Conservation (phyloP, 2,888 invertebrate species). For the Petrolisthes cinctipes region DNA sequence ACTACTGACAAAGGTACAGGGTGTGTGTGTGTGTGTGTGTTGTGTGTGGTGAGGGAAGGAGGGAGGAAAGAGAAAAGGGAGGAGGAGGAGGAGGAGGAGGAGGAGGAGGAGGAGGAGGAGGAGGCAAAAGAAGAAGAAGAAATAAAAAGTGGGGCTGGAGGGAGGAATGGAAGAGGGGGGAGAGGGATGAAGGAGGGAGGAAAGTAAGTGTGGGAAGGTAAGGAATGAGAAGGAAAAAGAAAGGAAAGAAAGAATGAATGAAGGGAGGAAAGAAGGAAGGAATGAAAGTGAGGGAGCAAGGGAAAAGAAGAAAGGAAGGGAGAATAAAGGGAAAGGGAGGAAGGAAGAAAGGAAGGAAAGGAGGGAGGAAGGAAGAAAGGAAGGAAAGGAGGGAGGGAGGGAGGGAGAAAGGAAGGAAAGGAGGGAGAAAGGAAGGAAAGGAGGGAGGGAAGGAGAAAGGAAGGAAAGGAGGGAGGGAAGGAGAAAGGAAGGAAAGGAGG, state of each 20-base stretch:
- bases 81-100: neutral
- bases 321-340: neutral
- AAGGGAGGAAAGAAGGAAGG: neutral
- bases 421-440: neutral
- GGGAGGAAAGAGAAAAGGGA: neutral
- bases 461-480: conserved; percentile 2
- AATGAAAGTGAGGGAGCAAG: neutral
- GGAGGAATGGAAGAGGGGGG: neutral
- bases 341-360: neutral
- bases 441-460: conserved; percentile 1
- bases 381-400: neutral
- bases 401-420: neutral
- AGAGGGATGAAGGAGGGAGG: neutral
- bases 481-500: neutral
- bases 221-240: neutral
- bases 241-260: neutral
- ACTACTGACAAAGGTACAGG: no score
- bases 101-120: neutral
- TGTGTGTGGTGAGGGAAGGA: neutral
- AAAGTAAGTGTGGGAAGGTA: neutral
- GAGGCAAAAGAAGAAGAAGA: neutral
- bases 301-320: neutral
- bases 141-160: conserved; percentile 13
- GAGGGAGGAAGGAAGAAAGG: neutral
- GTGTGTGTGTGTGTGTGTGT: no score